Evolutionary conservation across 2,113 vertebrate species (phyloP).

Genomic region (Actinemys pallida): DNA sequence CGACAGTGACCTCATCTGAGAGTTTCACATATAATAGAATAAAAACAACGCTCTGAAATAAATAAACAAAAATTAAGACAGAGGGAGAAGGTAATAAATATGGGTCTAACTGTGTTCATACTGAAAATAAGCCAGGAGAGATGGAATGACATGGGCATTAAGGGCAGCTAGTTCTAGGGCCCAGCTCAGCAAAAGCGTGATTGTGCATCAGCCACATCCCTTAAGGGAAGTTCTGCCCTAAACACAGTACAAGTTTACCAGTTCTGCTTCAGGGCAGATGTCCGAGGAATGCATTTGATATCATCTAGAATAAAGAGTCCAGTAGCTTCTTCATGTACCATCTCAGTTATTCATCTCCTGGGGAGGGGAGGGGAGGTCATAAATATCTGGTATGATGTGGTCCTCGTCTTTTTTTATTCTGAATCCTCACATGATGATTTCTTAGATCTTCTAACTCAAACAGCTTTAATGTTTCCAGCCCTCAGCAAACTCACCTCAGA

Average conservation of each 20-base stretch:
- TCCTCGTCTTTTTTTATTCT: constrained; percentile 29
- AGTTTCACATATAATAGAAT: not conserved
- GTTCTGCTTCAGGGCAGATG: not conserved
- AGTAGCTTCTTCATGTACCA: not conserved
- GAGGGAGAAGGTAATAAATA: not conserved
- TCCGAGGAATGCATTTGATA: constrained; percentile 42
- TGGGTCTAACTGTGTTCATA: not conserved
- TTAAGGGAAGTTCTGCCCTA: constrained; percentile 10
- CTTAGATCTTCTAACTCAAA: constrained; percentile 59
- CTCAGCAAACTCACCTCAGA: not conserved
- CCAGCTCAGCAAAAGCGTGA: not conserved
- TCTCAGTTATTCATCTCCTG: constrained; percentile 43
- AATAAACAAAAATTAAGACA: not conserved
- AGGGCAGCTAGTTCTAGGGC: not conserved
- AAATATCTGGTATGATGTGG: constrained; percentile 35
- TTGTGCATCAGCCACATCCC: not conserved
- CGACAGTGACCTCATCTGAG: not conserved
- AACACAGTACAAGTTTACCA: constrained; percentile 5
- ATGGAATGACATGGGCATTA: not conserved
- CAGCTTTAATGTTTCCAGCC: constrained; percentile 41
- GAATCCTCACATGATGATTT: constrained; percentile 20
- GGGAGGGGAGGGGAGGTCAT: not conserved
- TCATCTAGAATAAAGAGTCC: constrained; percentile 47
- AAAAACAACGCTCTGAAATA: not conserved
- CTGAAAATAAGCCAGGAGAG: not conserved